Conservation (phyloP, 2,888 invertebrate genomes). For the Chaetogeoica ovagalla region DNA sequence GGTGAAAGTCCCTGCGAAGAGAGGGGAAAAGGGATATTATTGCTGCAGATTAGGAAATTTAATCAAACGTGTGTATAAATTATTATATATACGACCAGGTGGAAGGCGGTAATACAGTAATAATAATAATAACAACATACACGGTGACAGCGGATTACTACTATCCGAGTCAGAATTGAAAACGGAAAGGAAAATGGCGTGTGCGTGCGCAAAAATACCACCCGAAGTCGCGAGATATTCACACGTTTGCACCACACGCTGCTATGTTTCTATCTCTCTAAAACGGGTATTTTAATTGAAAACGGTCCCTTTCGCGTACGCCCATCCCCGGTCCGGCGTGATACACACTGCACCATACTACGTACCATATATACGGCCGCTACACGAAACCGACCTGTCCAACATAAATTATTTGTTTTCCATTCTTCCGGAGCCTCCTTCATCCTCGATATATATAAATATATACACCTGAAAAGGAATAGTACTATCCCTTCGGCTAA, state of each 20-base stretch:
- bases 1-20: no score
- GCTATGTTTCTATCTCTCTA: slow-evolving; percentile 19
- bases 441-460: not conserved
- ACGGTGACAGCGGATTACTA: not conserved
- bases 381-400: slow-evolving; percentile 48
- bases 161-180: slow-evolving; percentile 17
- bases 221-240: slow-evolving; percentile 14
- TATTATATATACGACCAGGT: not conserved
- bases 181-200: slow-evolving; percentile 18
- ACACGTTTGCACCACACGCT: not conserved
- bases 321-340: not conserved
- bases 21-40: no score
- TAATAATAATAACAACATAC: not conserved
- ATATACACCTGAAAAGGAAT: slow-evolving; percentile 2
- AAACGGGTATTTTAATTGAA: slow-evolving; percentile 51
- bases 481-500: slow-evolving; percentile 8
- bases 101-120: no score
- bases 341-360: not conserved
- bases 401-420: slow-evolving; percentile 52
- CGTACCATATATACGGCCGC: slow-evolving; percentile 16
- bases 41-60: not conserved
- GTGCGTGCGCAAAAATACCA: slow-evolving; percentile 25
- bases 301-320: slow-evolving; percentile 26
- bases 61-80: not conserved
- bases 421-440: no score